phyloP scores from a whole-genome alignment of 2,888 invertebrate species.

The Macaria liturata region DNA sequence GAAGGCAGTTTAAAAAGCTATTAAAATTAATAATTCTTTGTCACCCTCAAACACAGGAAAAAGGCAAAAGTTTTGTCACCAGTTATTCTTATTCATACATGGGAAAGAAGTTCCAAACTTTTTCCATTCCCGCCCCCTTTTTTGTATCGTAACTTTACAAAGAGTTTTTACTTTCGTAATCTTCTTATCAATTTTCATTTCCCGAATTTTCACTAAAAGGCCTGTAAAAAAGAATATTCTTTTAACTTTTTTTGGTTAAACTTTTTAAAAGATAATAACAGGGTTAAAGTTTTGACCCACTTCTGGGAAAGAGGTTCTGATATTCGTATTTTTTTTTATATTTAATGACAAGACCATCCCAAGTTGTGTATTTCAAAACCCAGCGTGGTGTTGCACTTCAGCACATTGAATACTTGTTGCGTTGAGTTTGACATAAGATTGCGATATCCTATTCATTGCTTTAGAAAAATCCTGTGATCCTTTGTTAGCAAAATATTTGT shows the following conservation, averaged over 20 bases:
- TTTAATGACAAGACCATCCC: too few relatives aligned
- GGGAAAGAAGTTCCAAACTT: slow-evolving; percentile 7
- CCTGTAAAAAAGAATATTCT: slow-evolving; percentile 1
- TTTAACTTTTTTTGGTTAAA: not conserved
- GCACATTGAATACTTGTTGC: too few relatives aligned
- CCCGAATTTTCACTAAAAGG: slow-evolving; percentile 11
- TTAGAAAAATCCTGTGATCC: too few relatives aligned
- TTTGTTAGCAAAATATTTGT: too few relatives aligned
- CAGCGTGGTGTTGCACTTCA: too few relatives aligned
- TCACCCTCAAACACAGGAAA: not conserved
- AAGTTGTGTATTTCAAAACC: too few relatives aligned
- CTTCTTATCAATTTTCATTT: slow-evolving; percentile 17
- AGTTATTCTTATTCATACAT: slow-evolving; percentile 7
- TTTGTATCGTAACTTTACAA: slow-evolving; percentile 4
- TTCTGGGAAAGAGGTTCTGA: too few relatives aligned
- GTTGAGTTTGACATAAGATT: too few relatives aligned
- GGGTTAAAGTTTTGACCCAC: too few relatives aligned
- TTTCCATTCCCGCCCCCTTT: slow-evolving; percentile 16
- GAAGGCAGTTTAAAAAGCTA: not conserved
- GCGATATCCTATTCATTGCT: too few relatives aligned
- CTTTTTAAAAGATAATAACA: too few relatives aligned
- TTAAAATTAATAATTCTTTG: slow-evolving; percentile 3
- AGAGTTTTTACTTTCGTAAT: slow-evolving; percentile 11
- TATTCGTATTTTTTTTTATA: too few relatives aligned
- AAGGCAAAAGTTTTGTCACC: slow-evolving; percentile 3